Evolutionary conservation across 1,140 invertebrate genomes (phyloP).

Genomic region (Sitodiplosis mosellana): DNA sequence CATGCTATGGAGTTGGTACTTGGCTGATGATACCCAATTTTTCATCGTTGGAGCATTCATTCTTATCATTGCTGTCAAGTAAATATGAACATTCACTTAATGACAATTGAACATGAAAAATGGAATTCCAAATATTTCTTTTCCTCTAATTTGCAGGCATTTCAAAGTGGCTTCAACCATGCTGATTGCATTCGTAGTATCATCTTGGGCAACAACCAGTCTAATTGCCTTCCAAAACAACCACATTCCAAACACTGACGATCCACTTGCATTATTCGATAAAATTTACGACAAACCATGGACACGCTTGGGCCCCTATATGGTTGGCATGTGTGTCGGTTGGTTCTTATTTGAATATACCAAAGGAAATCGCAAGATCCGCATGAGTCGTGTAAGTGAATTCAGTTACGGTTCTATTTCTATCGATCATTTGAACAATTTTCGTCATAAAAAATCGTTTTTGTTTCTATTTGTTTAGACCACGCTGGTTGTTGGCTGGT

Average conservation of each 20-base stretch:
- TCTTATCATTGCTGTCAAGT: constrained; percentile 46
- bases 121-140: neutral
- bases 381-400: constrained; percentile 43
- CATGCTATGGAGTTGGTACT: constrained; percentile 77
- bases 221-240: constrained; percentile 61
- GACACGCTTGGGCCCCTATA: constrained; percentile 58
- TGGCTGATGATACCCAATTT: constrained; percentile 73
- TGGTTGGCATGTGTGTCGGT: constrained; percentile 65
- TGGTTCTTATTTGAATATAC: constrained; percentile 46
- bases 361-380: constrained; percentile 62
- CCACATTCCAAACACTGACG: constrained; percentile 58
- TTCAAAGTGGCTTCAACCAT: constrained; percentile 48
- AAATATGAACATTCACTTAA: constrained; percentile 3
- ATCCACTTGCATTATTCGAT: constrained; percentile 65
- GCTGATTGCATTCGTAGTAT: constrained; percentile 42
- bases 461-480: constrained; percentile 27
- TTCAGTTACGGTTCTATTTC: too few relatives aligned
- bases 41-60: constrained; percentile 62
- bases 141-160: constrained; percentile 31
- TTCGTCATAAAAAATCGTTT: neutral
- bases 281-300: constrained; percentile 79
- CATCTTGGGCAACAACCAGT: constrained; percentile 58
- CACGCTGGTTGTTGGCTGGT: constrained; percentile 48
- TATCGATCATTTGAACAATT: neutral
- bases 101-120: neutral